Evolutionary conservation across 2,797 vertebrate species (phyloP), one percentile per base, ranked within the genome.

Genomic region (Enteromius argenteus): DNA sequence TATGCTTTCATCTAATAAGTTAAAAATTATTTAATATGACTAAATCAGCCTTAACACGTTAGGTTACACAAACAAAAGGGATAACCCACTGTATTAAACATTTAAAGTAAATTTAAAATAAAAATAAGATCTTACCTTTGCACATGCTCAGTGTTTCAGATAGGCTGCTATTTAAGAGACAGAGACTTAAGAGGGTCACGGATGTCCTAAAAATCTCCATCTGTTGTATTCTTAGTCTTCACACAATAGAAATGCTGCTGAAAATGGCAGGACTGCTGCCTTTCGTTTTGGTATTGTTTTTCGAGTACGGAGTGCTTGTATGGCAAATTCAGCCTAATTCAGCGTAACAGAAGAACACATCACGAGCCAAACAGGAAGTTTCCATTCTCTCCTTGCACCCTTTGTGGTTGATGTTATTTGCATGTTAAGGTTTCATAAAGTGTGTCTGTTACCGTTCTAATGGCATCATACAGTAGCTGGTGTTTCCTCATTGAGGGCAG

Each of bases 141-240:
- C 84, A 87, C 0, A 39, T 15, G 44, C 56, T 77, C 27, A 67
- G 42, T 49, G 67, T 69, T 49, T 84, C 67, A 27, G 66, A 72
- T 27, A 60, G 42, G 19, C 84, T 64, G 23, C 27, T 46, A 58
- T 67, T 60, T 17, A 83, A 73, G 17, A 88, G 66, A 56, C 80
- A 84, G 68, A 89, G 35, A 73, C 56, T 58, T 49, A 88, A 68
- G 15, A 89, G 71, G 81, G 79, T 87, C 74, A 51, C 66, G 46
- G 27, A 81, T 76, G 74, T 79, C 71, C 71, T 82, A 81, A 44
- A 88, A 84, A 84, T 62, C 58, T 80, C 84, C 86, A 88, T 89
- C 74, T 82, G 58, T 35, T 60, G 17, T 5, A 60, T 30, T 60
- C 17, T 44, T 27, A 81, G 37, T 60, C 35, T 71, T 71, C 37